Evolutionary conservation across 2,888 invertebrate species (phyloP).

Genomic region (Balanococcus diminutus): DNA sequence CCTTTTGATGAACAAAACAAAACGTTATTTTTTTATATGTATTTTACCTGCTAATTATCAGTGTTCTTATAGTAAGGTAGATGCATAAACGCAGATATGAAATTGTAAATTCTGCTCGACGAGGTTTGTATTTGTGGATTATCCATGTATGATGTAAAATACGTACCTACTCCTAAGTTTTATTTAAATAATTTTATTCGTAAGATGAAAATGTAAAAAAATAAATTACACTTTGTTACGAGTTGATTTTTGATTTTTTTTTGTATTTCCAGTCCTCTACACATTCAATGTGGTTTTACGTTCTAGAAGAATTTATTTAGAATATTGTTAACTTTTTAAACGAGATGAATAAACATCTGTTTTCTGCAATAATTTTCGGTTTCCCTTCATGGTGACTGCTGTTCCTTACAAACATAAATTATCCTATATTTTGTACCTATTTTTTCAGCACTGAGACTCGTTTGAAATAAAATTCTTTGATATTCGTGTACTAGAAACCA

Average conservation of each 20-base stretch:
- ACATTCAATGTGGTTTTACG: too few species aligned
- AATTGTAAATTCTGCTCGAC: not conserved
- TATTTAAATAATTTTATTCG: not conserved
- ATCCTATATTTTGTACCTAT: too few species aligned
- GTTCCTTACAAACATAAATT: too few species aligned
- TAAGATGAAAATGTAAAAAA: conserved; percentile 41
- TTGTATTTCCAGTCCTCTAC: too few species aligned
- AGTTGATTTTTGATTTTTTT: not conserved
- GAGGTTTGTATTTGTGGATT: conserved; percentile 2
- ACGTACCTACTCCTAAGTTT: not conserved
- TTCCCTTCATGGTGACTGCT: too few species aligned
- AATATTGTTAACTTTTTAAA: too few species aligned
- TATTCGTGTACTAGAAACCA: too few species aligned
- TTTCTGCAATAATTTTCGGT: too few species aligned
- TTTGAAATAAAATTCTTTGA: too few species aligned
- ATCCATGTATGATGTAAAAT: too few species aligned
- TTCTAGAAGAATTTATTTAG: too few species aligned
- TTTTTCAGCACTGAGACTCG: not conserved
- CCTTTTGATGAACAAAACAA: not conserved
- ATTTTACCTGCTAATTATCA: not conserved
- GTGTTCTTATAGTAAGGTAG: conserved; percentile 26
- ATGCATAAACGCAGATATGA: not conserved
- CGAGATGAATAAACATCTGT: too few species aligned
- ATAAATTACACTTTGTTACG: not conserved
- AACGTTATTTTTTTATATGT: not conserved